Conservation (phyloP, 2,888 invertebrate species). For the Synanthedon myopaeformis region DNA sequence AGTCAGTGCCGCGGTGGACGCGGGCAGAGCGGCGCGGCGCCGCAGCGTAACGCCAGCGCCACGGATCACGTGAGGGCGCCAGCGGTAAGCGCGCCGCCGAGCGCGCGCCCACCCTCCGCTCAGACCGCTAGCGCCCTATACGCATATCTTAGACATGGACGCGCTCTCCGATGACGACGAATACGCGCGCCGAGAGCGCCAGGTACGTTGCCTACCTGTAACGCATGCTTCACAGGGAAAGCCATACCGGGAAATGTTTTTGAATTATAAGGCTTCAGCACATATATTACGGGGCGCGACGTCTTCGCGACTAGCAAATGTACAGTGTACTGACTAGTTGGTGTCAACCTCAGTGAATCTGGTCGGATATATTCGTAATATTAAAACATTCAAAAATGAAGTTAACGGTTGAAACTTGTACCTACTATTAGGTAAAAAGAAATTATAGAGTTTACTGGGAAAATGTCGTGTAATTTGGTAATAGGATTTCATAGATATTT, state of each 20-base stretch:
- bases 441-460: no score
- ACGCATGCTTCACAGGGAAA: conserved; percentile 1
- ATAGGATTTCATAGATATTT: no score
- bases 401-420: no score
- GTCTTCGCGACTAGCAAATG: no score
- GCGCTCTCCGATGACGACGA: conserved; percentile 67
- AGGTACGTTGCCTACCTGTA: conserved; percentile 33
- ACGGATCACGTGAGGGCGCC: conserved; percentile 52
- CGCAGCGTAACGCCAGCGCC: conserved; percentile 40
- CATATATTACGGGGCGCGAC: no score
- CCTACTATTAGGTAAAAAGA: no score
- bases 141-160: conserved; percentile 49
- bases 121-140: conserved; percentile 12
- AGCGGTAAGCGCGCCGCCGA: conserved; percentile 44
- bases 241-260: neutral
- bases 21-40: conserved; percentile 59
- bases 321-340: no score
- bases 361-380: no score
- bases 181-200: conserved; percentile 54
- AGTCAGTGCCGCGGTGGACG: conserved; percentile 61
- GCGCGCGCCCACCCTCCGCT: conserved; percentile 11
- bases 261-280: no score
- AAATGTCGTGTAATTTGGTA: no score
- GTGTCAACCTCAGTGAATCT: no score
- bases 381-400: no score